Evolutionary conservation across 2,888 invertebrate species (phyloP).

Genomic region (Hydriomena furcata): DNA sequence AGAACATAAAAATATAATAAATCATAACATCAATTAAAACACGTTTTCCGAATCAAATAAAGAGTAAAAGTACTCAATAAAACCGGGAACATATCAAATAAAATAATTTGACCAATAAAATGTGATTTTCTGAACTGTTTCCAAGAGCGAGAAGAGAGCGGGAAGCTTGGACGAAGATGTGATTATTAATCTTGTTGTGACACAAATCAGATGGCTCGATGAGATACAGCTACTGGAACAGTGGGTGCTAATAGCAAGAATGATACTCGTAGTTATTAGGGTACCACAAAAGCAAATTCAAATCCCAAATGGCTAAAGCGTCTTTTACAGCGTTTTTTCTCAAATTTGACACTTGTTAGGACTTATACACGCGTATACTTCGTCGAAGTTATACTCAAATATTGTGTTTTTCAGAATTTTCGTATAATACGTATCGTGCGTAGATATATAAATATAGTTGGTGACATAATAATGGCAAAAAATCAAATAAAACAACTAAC

Average conservation of each 20-base stretch:
- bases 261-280: too few species aligned
- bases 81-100: constrained; percentile 9
- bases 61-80: constrained; percentile 8
- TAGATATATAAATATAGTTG: too few species aligned
- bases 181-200: neutral
- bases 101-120: constrained; percentile 1
- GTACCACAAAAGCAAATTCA: too few species aligned
- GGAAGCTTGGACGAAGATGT: too few species aligned
- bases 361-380: too few species aligned
- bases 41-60: constrained; percentile 11
- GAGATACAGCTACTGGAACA: constrained; percentile 1
- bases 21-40: constrained; percentile 7
- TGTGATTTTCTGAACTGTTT: constrained; percentile 6
- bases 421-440: too few species aligned
- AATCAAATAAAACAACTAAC: neutral
- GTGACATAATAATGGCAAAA: neutral
- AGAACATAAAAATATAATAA: neutral
- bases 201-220: neutral
- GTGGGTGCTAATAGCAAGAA: neutral
- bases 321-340: too few species aligned
- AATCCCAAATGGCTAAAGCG: too few species aligned
- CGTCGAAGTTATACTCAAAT: too few species aligned
- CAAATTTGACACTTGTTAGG: too few species aligned
- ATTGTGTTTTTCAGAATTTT: too few species aligned
- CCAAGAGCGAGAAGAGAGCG: too few species aligned